These are phyloP conservation scores for Pluvianellus socialis DNA, from an alignment of 2,113 vertebrate species.

Conservation along the genomic window DNA sequence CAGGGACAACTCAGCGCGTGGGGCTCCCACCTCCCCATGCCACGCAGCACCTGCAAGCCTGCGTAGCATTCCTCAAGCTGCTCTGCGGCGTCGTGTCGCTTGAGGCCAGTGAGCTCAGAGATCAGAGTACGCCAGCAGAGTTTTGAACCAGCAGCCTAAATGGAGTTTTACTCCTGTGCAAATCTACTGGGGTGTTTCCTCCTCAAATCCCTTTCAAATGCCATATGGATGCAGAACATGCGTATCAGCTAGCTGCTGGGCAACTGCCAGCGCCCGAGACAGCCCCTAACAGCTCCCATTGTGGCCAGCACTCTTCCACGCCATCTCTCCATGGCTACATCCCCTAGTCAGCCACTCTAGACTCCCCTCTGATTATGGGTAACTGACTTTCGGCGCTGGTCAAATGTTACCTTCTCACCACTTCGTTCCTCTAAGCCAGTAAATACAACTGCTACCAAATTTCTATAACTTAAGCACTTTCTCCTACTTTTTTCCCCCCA, in stretches of 20 bases:
- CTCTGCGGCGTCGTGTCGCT: neutral
- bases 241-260: neutral
- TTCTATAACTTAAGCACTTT: neutral
- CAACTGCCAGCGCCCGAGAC: neutral
- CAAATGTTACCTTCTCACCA: neutral
- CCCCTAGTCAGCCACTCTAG: neutral
- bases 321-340: neutral
- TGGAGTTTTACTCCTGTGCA: neutral
- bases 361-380: neutral
- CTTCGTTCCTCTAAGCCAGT: neutral
- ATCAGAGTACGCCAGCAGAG: neutral
- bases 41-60: accelerated
- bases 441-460: neutral
- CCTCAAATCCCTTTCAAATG: neutral
- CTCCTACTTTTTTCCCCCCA: neutral
- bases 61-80: neutral
- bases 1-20: neutral
- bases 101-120: neutral
- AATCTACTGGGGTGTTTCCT: neutral
- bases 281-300: neutral
- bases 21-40: neutral
- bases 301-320: neutral
- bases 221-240: neutral
- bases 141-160: neutral
- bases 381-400: neutral